Percentiles rank a stretch among this genome's conserved stretches.
Conservation (phyloP, 2,888 invertebrate genomes). For the Parnassius mnemosyne region DNA sequence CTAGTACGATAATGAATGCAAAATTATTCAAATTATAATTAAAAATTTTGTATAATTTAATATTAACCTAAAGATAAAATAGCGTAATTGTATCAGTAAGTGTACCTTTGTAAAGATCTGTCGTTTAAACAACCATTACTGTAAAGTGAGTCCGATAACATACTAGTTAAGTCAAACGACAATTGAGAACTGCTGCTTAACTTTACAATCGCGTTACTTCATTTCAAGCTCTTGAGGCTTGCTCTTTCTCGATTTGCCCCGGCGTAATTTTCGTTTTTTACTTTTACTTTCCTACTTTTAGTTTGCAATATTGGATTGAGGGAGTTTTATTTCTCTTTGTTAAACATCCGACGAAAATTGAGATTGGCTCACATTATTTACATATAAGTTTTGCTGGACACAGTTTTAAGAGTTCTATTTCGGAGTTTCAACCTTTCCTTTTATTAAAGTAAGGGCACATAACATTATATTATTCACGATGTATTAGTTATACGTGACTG, state of each 20-base stretch:
- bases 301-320: conserved; percentile 41
- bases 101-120: background rate
- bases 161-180: conserved; percentile 1
- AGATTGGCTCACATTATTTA: conserved; percentile 24
- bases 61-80: no score
- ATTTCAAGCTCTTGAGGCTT: conserved; percentile 43
- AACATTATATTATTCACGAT: no score
- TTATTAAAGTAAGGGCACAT: background rate
- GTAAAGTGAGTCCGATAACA: background rate
- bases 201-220: conserved; percentile 36
- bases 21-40: no score
- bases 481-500: no score
- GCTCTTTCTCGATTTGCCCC: conserved; percentile 38
- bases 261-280: conserved; percentile 52
- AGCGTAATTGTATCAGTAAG: background rate
- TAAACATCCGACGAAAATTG: conserved; percentile 35
- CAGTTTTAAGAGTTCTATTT: background rate
- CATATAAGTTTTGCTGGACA: conserved; percentile 17
- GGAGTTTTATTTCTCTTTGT: conserved; percentile 43
- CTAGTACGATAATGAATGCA: no score
- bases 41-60: no score
- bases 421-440: background rate
- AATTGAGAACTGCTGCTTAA: conserved; percentile 26
- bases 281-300: conserved; percentile 43
- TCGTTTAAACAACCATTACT: background rate